These are phyloP conservation scores for Synanceia verrucosa DNA, from an alignment of 2,797 vertebrate genomes.

Conservation along the genomic window DNA sequence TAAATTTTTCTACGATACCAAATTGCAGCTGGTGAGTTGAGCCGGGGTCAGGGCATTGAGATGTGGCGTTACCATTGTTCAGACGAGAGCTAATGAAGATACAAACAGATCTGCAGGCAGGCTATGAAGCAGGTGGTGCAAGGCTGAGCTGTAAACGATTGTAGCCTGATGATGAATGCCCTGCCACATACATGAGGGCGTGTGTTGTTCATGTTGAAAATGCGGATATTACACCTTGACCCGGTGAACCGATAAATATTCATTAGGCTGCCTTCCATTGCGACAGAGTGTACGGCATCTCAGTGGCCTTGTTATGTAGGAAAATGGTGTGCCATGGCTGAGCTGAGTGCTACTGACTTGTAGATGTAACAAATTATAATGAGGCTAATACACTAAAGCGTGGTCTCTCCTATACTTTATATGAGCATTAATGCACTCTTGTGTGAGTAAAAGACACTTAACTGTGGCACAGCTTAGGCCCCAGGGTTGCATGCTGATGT, in stretches of 20 bases:
- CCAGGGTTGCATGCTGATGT: neutral
- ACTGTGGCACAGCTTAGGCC: neutral
- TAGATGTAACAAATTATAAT: constrained; percentile 4
- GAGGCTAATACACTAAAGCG: constrained; percentile 21
- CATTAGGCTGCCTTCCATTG: constrained; percentile 43
- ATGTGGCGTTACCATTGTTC: constrained; percentile 17
- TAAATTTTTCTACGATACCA: neutral
- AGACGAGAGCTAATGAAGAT: constrained; percentile 55
- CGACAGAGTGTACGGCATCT: constrained; percentile 7
- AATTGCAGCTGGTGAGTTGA: neutral
- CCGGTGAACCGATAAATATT: constrained; percentile 73
- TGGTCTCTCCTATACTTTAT: constrained; percentile 1
- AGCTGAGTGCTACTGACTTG: constrained; percentile 1
- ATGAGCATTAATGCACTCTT: neutral
- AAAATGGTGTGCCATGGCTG: constrained; percentile 13
- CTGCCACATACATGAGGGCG: constrained; percentile 51
- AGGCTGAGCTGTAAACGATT: constrained; percentile 57
- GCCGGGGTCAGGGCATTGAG: constrained; percentile 30
- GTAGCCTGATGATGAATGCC: constrained; percentile 60
- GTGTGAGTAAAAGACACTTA: neutral
- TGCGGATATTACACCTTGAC: constrained; percentile 68
- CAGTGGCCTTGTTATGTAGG: constrained; percentile 26
- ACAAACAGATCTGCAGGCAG: constrained; percentile 40
- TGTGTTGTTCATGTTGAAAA: constrained; percentile 44
- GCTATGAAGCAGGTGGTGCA: constrained; percentile 62